These are phyloP conservation scores for Diadumene lineata DNA, from an alignment of 92 coral and sea anemone species.

Conservation along the genomic window DNA sequence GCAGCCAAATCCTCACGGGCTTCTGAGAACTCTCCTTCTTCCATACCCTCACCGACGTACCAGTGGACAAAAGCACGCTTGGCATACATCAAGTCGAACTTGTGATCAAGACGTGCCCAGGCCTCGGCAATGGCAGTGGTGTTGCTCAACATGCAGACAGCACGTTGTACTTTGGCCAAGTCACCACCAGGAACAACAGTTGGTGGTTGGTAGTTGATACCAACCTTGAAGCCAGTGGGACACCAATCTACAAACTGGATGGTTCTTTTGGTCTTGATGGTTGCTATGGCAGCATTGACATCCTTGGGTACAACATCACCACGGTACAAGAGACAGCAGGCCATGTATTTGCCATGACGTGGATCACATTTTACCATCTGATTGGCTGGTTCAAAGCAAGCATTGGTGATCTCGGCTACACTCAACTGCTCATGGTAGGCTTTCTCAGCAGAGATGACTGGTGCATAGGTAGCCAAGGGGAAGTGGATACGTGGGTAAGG, in stretches of 20 bases:
- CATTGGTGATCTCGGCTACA: constrained; percentile 56
- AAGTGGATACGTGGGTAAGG: constrained; percentile 83
- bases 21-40: constrained; percentile 97
- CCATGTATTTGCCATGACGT: constrained; percentile 66
- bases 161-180: constrained; percentile 93
- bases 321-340: constrained; percentile 65
- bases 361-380: constrained; percentile 88
- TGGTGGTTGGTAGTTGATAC: constrained; percentile 90
- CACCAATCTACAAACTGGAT: constrained; percentile 80
- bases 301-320: constrained; percentile 72
- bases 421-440: constrained; percentile 67
- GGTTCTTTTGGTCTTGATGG: constrained; percentile 72
- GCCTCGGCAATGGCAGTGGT: constrained; percentile 95
- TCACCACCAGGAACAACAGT: constrained; percentile 91
- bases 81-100: constrained; percentile 94
- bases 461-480: constrained; percentile 88
- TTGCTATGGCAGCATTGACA: constrained; percentile 81
- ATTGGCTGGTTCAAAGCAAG: constrained; percentile 57
- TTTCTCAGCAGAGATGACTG: constrained; percentile 88
- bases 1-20: constrained; percentile 97
- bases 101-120: constrained; percentile 95
- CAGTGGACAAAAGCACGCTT: constrained; percentile 98
- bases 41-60: constrained; percentile 98
- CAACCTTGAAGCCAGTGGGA: constrained; percentile 86
- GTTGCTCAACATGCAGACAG: constrained; percentile 92